phyloP scores from a whole-genome alignment of 2,888 invertebrate species.

The Cephalotes varians region DNA sequence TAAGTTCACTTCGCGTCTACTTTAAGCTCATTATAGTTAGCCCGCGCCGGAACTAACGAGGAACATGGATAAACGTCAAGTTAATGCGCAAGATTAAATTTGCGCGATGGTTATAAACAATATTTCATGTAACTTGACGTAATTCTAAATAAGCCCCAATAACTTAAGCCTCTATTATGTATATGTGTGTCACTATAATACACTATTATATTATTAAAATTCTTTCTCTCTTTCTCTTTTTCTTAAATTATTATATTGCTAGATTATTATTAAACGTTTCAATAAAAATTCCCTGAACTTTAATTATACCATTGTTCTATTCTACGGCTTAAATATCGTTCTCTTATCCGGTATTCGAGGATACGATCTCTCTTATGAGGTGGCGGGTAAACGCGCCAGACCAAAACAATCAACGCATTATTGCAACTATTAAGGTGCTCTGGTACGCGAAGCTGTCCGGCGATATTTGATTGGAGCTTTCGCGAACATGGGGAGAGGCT shows the following conservation, averaged over 20 bases:
- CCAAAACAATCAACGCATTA: constrained; percentile 61
- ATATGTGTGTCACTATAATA: neutral
- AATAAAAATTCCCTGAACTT: neutral
- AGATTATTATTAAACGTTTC: neutral
- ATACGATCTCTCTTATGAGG: constrained; percentile 9
- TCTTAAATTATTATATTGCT: neutral
- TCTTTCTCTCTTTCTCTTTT: neutral
- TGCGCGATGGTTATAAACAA: constrained; percentile 38
- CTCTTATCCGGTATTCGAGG: neutral
- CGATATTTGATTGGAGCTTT: constrained; percentile 74
- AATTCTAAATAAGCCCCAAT: neutral
- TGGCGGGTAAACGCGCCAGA: constrained; percentile 5
- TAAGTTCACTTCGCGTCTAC: constrained; percentile 53
- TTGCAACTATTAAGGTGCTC: constrained; percentile 46
- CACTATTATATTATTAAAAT: neutral
- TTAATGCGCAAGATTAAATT: constrained; percentile 44
- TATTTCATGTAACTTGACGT: constrained; percentile 12
- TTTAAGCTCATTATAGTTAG: constrained; percentile 45
- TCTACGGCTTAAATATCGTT: neutral
- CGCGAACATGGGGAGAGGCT: constrained; percentile 61
- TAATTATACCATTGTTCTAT: neutral
- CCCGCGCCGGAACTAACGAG: constrained; percentile 24
- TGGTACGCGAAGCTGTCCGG: constrained; percentile 39
- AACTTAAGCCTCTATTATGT: neutral
- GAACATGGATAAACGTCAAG: constrained; percentile 43